Base-by-base conservation (phyloP, 2,888 invertebrate species). In the Cloeon dipterum region DNA sequence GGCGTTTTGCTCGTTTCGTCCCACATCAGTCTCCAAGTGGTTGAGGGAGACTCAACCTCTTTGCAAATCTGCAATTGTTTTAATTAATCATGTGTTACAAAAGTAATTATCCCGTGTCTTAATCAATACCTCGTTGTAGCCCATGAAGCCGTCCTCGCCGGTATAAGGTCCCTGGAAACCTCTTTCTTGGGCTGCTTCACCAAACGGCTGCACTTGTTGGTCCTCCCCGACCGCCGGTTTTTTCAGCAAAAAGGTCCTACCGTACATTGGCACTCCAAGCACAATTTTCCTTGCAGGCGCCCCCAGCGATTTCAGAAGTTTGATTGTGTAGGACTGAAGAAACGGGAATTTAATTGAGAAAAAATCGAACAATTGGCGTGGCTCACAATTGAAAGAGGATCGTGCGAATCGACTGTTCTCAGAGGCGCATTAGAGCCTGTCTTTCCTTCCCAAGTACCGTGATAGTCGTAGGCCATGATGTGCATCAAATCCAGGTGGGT, bases 381-480 rank as follows among this genome's bases (percentile, higher is more conserved):
- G n/a, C n/a, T 17, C 34, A 34, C 34, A 7, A 34, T 11, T 19
- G 20, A 34, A 7, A 34, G 20, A 14, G 29, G 29, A n/a, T 29
- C 29, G n/a, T 8, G n/a, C 5, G 21, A n/a, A 19, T 17, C 32
- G 17, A 17, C 17, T 26, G 32, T 64, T 19, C 57, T 59, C 7
- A 88, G 50, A 0, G 86, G 86, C 0, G 85, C 74, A 50, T 86
- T 85, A 8, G 79, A 71, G 0, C 78, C 76, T 1, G 79, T 69
- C 39, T 59, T 61, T 1, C 61, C 61, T 46, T 85, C 78, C 83
- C 83, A 85, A 5, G 74, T 66, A 0, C 85, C 85, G 45, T 83
- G 82, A 53, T 83, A 86, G 54, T 88, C 86, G 52, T 88, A 88
- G 42, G 78, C 76, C 85, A 85, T 86, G 52, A 85, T 67, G 46